Conservation (phyloP, 64 coral and sea anemone genomes). For the Pocillopora damicornis region DNA sequence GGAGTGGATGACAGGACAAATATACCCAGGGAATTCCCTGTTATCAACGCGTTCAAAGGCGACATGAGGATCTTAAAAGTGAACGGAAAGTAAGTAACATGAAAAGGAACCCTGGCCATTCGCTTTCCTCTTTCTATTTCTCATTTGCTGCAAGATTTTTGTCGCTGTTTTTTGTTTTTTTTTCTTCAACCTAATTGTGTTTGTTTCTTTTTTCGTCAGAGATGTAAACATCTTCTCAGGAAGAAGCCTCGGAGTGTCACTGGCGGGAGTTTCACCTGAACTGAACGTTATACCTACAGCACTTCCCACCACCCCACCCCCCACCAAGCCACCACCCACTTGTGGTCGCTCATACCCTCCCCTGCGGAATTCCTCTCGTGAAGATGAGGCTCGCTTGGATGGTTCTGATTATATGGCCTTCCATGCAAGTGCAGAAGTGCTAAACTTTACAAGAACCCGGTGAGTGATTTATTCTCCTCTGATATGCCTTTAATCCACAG, state of each 20-base stretch:
- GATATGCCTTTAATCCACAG: no score
- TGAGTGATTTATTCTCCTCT: background rate
- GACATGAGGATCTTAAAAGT: conserved; percentile 62
- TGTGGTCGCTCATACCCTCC: conserved; percentile 64
- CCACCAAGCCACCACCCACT: conserved; percentile 78
- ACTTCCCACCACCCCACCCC: conserved; percentile 80
- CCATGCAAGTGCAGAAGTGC: conserved; percentile 30
- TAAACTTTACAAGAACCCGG: conserved; percentile 54
- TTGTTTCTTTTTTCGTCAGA: conserved; percentile 36
- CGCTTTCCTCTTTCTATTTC: no score
- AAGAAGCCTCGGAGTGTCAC: conserved; percentile 64
- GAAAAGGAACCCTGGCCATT: background rate
- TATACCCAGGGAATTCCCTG: conserved; percentile 70
- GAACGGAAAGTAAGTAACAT: conserved; percentile 63
- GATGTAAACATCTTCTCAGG: conserved; percentile 75
- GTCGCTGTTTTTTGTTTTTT: background rate
- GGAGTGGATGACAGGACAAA: conserved; percentile 32
- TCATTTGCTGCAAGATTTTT: no score
- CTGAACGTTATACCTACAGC: conserved; percentile 43
- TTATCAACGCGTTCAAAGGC: conserved; percentile 74
- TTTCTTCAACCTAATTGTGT: no score
- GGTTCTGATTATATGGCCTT: conserved; percentile 55
- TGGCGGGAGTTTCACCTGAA: conserved; percentile 78
- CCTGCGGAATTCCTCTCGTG: conserved; percentile 23
- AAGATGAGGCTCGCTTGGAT: conserved; percentile 49